phyloP scores from a whole-genome alignment of 2,797 vertebrate genomes.

The Poecilia picta region DNA sequence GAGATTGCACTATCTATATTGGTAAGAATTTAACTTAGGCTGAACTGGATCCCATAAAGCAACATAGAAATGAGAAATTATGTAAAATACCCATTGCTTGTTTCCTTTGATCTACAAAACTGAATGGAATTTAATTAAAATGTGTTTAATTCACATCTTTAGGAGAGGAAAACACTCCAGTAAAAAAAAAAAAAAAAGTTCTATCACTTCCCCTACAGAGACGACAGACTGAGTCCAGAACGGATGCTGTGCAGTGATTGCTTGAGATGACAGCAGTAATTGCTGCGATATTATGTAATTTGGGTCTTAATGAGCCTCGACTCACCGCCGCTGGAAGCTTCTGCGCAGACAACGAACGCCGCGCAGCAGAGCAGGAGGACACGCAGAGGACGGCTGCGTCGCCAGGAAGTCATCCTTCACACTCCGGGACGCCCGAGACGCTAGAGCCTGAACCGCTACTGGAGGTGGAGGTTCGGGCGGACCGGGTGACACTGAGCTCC shows the following conservation, averaged over 20 bases:
- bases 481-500: slow-evolving; percentile 51
- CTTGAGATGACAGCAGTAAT: slow-evolving; percentile 31
- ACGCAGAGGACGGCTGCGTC: slow-evolving; percentile 69
- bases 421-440: slow-evolving; percentile 55
- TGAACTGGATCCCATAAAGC: not conserved
- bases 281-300: slow-evolving; percentile 49
- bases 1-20: not conserved
- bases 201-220: slow-evolving; percentile 14
- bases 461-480: slow-evolving; percentile 34
- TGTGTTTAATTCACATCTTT: not conserved
- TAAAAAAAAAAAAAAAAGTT: not conserved
- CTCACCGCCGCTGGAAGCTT: slow-evolving; percentile 74
- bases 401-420: slow-evolving; percentile 82
- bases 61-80: not conserved
- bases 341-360: slow-evolving; percentile 48
- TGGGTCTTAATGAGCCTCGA: slow-evolving; percentile 56
- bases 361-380: slow-evolving; percentile 65
- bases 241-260: slow-evolving; percentile 26
- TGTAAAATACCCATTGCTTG: not conserved
- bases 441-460: slow-evolving; percentile 49
- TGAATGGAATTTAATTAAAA: not conserved
- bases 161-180: not conserved
- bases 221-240: slow-evolving; percentile 8
- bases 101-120: not conserved
- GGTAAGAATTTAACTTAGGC: not conserved